A percentile compares a stretch with the other conserved stretches of the same genome.
These are phyloP conservation scores for Drosophila ironensis DNA, from an alignment of 1,140 invertebrate species.

Conservation along the genomic window DNA sequence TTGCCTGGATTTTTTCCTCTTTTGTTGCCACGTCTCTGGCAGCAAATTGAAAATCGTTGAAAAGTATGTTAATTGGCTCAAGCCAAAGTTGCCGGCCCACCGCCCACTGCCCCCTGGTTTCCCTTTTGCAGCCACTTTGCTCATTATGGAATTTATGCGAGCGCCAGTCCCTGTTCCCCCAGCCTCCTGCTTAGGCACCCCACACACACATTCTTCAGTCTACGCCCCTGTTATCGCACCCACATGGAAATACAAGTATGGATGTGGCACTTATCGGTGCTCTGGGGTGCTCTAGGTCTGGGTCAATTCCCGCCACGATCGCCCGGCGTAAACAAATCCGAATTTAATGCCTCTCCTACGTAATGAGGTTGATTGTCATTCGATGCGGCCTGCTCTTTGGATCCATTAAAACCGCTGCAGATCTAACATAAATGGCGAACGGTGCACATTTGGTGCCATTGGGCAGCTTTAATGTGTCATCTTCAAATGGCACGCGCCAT, in stretches of 20 bases:
- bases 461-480: conserved; percentile 33
- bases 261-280: conserved; percentile 25
- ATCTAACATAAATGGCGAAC: too few relatives aligned
- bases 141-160: conserved; percentile 37
- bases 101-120: neutral
- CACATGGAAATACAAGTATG: conserved; percentile 35
- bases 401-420: neutral
- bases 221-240: conserved; percentile 47
- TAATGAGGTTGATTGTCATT: conserved; percentile 12
- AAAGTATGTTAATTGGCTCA: conserved; percentile 59
- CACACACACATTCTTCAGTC: too few relatives aligned
- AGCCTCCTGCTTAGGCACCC: neutral
- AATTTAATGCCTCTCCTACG: conserved; percentile 32
- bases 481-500: conserved; percentile 41
- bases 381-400: conserved; percentile 16
- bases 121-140: conserved; percentile 15
- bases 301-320: conserved; percentile 28
- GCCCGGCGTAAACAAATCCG: conserved; percentile 61
- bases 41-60: conserved; percentile 59
- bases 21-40: conserved; percentile 30
- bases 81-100: conserved; percentile 19
- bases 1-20: conserved; percentile 7
- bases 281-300: conserved; percentile 34
- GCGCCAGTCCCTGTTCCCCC: neutral
- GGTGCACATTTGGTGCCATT: too few relatives aligned